Evolutionary conservation across 2,113 vertebrate species (phyloP).

Genomic region (Rhynchomys soricoides): DNA sequence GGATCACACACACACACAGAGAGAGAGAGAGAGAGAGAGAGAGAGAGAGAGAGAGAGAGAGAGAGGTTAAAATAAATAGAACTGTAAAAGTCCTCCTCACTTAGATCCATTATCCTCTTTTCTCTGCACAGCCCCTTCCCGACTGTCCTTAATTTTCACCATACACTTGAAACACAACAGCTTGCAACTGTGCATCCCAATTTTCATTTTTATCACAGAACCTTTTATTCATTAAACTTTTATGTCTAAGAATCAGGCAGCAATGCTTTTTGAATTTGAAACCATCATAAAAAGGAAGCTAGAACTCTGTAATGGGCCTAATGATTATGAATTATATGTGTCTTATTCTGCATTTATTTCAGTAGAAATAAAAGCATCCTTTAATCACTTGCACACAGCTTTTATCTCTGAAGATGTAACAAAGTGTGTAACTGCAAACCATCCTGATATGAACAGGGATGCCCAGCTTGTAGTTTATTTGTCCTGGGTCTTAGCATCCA

Average conservation of each 20-base stretch:
- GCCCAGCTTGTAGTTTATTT: conserved; percentile 43
- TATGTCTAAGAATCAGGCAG: conserved; percentile 21
- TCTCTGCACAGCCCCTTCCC: background rate
- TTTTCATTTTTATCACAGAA: conserved; percentile 65
- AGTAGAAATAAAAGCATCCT: conserved; percentile 65
- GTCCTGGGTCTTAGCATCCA: background rate
- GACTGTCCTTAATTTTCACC: conserved; percentile 47
- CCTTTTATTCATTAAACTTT: conserved; percentile 71
- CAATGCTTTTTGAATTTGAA: conserved; percentile 78
- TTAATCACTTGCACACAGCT: conserved; percentile 84
- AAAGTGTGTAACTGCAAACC: conserved; percentile 69
- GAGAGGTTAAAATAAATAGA: background rate
- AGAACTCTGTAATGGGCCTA: conserved; percentile 65
- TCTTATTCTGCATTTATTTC: conserved; percentile 79
- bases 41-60: too few relatives aligned
- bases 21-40: too few relatives aligned
- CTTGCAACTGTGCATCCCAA: conserved; percentile 31
- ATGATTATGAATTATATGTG: conserved; percentile 69
- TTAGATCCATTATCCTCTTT: background rate
- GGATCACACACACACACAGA: background rate
- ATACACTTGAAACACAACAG: conserved; percentile 29
- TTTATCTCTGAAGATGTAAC: conserved; percentile 74
- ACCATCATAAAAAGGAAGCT: conserved; percentile 73
- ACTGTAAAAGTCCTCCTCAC: background rate
- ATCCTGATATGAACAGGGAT: background rate